Evolutionary conservation across 23 tunicate species (phyloP).

Genomic region (Pegea sp.): DNA sequence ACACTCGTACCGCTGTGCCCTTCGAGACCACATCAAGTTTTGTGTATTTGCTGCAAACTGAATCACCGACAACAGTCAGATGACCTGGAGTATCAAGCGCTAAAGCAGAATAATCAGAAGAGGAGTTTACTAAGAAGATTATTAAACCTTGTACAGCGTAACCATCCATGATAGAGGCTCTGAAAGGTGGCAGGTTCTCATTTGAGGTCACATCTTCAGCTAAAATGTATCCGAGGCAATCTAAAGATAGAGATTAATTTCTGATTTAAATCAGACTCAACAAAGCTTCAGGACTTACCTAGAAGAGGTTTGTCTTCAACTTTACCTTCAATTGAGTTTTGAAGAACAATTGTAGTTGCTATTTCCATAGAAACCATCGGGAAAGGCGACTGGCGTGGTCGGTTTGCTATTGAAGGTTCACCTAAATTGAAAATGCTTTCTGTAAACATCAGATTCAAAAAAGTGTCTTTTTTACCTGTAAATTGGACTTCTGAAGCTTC

Average conservation of each 20-base stretch:
- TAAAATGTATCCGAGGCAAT: slow-evolving; percentile 40
- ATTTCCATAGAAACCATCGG: slow-evolving; percentile 53
- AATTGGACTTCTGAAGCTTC: too few relatives aligned
- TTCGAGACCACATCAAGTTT: slow-evolving; percentile 1
- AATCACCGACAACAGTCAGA: slow-evolving; percentile 44
- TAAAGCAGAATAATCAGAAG: slow-evolving; percentile 2
- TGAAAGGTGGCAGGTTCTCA: slow-evolving; percentile 66
- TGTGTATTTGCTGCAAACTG: slow-evolving; percentile 26
- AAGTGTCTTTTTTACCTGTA: too few relatives aligned
- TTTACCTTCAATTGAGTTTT: neutral
- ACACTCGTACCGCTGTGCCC: slow-evolving; percentile 42
- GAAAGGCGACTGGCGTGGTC: slow-evolving; percentile 57
- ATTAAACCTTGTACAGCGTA: slow-evolving; percentile 92
- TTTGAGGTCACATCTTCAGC: slow-evolving; percentile 46
- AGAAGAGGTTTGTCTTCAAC: neutral
- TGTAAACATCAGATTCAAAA: too few relatives aligned
- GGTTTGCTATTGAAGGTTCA: slow-evolving; percentile 42
- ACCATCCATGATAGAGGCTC: slow-evolving; percentile 92
- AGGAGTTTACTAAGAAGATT: slow-evolving; percentile 18
- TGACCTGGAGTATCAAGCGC: slow-evolving; percentile 81
- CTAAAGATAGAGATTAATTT: slow-evolving; percentile 7
- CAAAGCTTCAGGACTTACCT: neutral
- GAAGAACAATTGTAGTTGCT: slow-evolving; percentile 34
- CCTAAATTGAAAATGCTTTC: too few relatives aligned
- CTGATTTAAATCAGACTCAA: too few relatives aligned